Evolutionary conservation across 2,113 vertebrate species (phyloP).

Genomic region (Phyllostomus hastatus): DNA sequence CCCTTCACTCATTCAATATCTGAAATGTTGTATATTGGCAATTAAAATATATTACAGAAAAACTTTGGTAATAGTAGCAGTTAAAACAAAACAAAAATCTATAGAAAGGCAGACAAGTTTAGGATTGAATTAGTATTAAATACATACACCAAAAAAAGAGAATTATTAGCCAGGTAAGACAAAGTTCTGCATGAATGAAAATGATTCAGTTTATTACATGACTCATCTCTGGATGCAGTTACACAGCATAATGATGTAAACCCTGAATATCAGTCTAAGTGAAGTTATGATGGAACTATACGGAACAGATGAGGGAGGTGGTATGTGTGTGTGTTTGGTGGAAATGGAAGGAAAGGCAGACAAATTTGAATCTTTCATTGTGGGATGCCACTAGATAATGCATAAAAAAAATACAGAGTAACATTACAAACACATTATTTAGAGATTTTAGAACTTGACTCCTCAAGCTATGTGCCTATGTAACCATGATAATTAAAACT

Average conservation of each 20-base stretch:
- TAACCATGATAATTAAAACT: neutral
- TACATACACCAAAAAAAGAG: neutral
- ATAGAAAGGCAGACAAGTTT: neutral
- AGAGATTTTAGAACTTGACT: neutral
- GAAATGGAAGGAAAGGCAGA: neutral
- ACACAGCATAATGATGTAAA: neutral
- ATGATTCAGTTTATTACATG: neutral
- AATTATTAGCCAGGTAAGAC: neutral
- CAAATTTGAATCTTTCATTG: neutral
- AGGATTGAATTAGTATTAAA: neutral
- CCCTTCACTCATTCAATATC: neutral
- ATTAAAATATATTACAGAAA: neutral
- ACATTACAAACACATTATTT: neutral
- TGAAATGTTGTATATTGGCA: neutral
- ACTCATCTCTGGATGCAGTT: neutral
- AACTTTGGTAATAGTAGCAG: neutral
- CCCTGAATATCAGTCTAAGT: neutral
- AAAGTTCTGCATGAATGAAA: conserved; percentile 23
- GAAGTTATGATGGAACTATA: neutral
- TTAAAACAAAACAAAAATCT: neutral
- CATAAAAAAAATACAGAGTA: neutral
- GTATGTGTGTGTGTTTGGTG: neutral
- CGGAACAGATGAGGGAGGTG: neutral
- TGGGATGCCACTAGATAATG: neutral
- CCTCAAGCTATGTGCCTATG: neutral